Conservation (phyloP, 2,888 invertebrate species). For the Andrena bicolor region DNA sequence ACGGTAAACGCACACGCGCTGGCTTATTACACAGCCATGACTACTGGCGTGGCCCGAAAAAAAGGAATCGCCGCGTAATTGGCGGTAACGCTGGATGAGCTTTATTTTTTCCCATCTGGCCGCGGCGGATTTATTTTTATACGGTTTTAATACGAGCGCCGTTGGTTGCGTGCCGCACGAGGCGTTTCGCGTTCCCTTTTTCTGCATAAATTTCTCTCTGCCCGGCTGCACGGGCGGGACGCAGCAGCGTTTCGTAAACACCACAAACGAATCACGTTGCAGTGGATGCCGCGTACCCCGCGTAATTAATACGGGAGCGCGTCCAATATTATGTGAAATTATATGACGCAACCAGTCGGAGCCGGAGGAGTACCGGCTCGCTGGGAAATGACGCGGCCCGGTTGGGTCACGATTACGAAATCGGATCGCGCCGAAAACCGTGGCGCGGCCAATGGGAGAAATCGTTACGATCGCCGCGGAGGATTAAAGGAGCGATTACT, state of each 20-base stretch:
- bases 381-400: not conserved
- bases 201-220: conserved; percentile 29
- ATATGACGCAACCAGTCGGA: conserved; percentile 38
- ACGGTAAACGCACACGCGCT: not conserved
- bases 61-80: conserved; percentile 38
- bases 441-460: conserved; percentile 16
- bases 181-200: conserved; percentile 24
- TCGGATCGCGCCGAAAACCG: conserved; percentile 14
- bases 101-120: conserved; percentile 34
- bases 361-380: too few relatives aligned
- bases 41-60: not conserved
- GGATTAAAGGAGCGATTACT: conserved; percentile 43
- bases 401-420: conserved; percentile 37
- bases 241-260: not conserved
- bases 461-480: conserved; percentile 26
- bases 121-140: conserved; percentile 43
- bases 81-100: conserved; percentile 19
- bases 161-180: conserved; percentile 20
- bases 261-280: conserved; percentile 16
- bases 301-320: conserved; percentile 35
- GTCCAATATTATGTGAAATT: conserved; percentile 37
- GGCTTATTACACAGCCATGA: not conserved
- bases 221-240: conserved; percentile 22
- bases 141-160: conserved; percentile 27
- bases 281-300: conserved; percentile 6